Base-by-base conservation (phyloP, 2,888 invertebrate genomes). In the Allophyes oxyacanthae region DNA sequence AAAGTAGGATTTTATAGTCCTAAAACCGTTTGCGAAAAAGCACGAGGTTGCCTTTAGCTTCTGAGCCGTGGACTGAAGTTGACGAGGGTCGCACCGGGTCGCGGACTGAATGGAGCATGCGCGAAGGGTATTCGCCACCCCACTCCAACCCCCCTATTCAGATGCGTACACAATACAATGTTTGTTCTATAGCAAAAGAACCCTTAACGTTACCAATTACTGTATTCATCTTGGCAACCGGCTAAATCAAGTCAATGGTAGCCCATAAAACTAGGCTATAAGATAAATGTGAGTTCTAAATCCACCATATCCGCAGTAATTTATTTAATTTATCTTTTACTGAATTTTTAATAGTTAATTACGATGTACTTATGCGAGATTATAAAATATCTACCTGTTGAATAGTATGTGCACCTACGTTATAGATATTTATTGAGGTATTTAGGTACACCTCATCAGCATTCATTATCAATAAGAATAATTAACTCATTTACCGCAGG, bases 1-100 rank as follows among this genome's bases (percentile, higher is more conserved):
- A 84, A 80, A 81, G 77, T 86, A 90, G 89, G 92, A 88, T 89
- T 90, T 86, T 90, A 86, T 85, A 83, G 87, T 90, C 91, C 91
- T 88, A 81, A 79, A 70, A 77, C 74, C 72, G 72, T 72, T 67
- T 64, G 71, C 60, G 60, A 65, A 74, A 68, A 69, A 79, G 58
- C 76, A 78, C 83, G 69, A 80, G 79, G 61, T 73, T 72, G 72
- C 79, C 77, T 76, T 71, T 78, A 78, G 82, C 79, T 81, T 76
- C 84, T 84, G 88, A 88, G 89, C 87, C 87, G 88, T 85, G 80
- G 78, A 92, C 91, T 91, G 89, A 88, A 87, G 87, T 88, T 82
- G 82, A 78, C 81, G 77, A 83, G 85, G 84, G 86, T 82, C 87
- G 81, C 80, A 75, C 79, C 81, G 82, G 81, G 79, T 77, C 79